These are phyloP conservation scores for Apodemia zela DNA, from an alignment of 2,888 invertebrate species.

Conservation along the genomic window DNA sequence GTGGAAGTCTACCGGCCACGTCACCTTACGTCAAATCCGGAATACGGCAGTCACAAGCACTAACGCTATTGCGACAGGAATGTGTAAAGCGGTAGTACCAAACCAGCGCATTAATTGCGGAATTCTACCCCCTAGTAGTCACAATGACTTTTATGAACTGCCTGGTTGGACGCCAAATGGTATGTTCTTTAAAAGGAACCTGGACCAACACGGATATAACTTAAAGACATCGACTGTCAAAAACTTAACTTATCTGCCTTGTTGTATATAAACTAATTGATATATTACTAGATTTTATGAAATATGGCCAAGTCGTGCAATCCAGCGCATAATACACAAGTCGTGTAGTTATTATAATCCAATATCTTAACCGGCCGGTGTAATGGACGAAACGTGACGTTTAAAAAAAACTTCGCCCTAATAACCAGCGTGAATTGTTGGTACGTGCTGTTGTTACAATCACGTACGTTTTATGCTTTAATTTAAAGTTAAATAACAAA, in stretches of 20 bases:
- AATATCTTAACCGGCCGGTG: conserved; percentile 10
- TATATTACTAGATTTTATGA: not conserved
- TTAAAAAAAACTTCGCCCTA: conserved; percentile 2
- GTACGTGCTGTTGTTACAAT: conserved; percentile 1
- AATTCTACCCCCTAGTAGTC: too few species aligned
- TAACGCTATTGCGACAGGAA: too few species aligned
- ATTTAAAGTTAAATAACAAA: not conserved
- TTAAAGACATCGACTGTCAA: too few species aligned
- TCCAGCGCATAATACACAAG: not conserved
- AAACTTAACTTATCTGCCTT: not conserved
- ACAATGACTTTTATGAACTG: too few species aligned
- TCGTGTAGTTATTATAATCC: conserved; percentile 12
- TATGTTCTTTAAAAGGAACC: too few species aligned
- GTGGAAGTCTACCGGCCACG: too few species aligned
- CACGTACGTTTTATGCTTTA: not conserved
- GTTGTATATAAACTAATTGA: not conserved
- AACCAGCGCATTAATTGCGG: too few species aligned
- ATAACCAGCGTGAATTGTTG: not conserved
- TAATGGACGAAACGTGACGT: conserved; percentile 6
- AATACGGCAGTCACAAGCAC: too few species aligned
- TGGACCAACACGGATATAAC: not conserved
- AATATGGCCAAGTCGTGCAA: conserved; percentile 12
- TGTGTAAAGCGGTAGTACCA: too few species aligned
- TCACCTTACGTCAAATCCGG: too few species aligned
- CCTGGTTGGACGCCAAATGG: too few species aligned